Conservation (phyloP, 2,888 invertebrate species). For the Hemaris fuciformis region DNA sequence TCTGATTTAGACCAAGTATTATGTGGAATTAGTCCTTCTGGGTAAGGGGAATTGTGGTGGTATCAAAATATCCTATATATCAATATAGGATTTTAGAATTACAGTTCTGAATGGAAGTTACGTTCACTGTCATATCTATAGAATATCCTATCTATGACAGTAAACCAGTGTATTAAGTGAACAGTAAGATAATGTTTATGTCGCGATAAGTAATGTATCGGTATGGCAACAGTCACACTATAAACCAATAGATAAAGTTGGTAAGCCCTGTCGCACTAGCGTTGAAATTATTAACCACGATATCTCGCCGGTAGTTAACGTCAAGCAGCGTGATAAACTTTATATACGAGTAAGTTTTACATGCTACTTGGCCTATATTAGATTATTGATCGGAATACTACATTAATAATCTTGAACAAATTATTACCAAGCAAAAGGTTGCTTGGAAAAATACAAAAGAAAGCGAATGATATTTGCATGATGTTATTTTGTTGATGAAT, state of each 20-base stretch:
- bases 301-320: not conserved
- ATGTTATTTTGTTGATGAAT: too few species aligned
- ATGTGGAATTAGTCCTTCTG: too few species aligned
- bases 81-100: too few species aligned
- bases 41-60: too few species aligned
- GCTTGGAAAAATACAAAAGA: too few species aligned
- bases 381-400: not conserved
- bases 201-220: not conserved
- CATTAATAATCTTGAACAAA: too few species aligned
- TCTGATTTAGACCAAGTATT: too few species aligned
- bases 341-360: not conserved
- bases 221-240: not conserved
- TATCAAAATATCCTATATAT: too few species aligned
- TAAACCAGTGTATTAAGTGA: not conserved
- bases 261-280: not conserved
- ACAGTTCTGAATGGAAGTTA: not conserved
- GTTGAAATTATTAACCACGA: not conserved
- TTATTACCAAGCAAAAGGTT: too few species aligned
- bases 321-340: not conserved
- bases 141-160: not conserved
- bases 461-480: too few species aligned
- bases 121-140: not conserved
- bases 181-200: not conserved
- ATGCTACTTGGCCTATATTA: not conserved
- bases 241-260: slow-evolving; percentile 3